Conservation (phyloP, 2,113 vertebrate genomes). For the Dicerorhinus sumatrensis region DNA sequence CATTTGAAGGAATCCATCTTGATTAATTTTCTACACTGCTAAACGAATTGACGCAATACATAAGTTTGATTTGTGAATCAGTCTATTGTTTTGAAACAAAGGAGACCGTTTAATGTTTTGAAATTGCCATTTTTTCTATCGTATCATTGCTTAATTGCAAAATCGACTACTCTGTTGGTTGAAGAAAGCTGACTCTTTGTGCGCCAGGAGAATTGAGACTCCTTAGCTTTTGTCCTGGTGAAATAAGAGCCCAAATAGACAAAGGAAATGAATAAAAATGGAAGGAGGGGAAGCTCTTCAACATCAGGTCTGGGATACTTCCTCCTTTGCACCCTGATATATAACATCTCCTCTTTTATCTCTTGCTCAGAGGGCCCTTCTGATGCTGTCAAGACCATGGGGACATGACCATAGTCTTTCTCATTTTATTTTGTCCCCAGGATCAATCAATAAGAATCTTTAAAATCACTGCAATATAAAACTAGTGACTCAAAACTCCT, state of each 20-base stretch:
- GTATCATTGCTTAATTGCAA: neutral
- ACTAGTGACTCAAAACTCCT: neutral
- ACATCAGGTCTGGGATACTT: neutral
- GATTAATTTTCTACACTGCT: neutral
- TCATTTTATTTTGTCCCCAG: neutral
- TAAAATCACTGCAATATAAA: neutral
- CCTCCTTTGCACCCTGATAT: neutral
- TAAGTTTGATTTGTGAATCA: slow-evolving; percentile 27
- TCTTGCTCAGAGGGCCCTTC: neutral
- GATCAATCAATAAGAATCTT: neutral
- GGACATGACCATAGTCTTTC: neutral
- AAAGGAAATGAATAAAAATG: neutral
- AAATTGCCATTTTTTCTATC: neutral
- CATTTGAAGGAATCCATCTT: neutral
- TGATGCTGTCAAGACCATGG: neutral
- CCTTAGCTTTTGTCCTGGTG: neutral
- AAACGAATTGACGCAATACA: neutral
- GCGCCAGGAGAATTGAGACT: neutral
- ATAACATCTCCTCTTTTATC: neutral
- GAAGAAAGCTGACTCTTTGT: neutral
- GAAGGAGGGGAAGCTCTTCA: neutral
- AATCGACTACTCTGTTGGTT: neutral
- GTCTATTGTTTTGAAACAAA: slow-evolving; percentile 25
- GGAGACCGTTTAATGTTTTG: neutral
- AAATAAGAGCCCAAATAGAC: neutral